Base-by-base conservation (phyloP, 2,113 vertebrate genomes). In the Larimichthys crocea region DNA sequence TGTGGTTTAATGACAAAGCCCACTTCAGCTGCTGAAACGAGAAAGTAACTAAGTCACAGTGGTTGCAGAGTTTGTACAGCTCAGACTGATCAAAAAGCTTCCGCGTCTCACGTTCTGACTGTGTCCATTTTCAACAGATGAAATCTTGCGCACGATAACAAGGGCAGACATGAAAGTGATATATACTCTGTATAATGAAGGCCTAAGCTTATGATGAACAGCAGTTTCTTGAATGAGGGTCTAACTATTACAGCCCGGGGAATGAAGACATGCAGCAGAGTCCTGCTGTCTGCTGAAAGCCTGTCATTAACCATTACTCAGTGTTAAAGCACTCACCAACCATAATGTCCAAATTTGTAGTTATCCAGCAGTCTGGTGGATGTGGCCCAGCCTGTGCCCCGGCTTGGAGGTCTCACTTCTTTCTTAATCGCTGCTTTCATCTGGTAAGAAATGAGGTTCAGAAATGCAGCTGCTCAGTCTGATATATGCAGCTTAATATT, bases 271-370 rank as follows among this genome's bases (percentile, higher is more conserved):
- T 60, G 83, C 31, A 49, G 66, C 57, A 79, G 66, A 49, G 62
- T 79, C 88, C 83, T 1, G 31, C 83, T 76, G 80, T 48, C 57
- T 48, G 46, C 66, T 82, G 86, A 82, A 84, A 82, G 44, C 62
- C 80, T 31, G 10, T 86, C 74, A 82, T 88, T 79, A 70, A 52
- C 78, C 55, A 74, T 84, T 82, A 76, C 83, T 76, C 71, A 70
- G 66, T 44, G 70, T 84, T 79, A 69, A 68, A 81, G 59, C 17
- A 20, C 66, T 76, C 65, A 48, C 42, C 7, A 12, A 40, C 26
- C 4, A 44, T 57, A 64, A 76, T 31, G 17, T 63, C 35, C 46
- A 72, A 17, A 86, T 81, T 44, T 72, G 60, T 44, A 29, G 63
- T 24, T 74, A 10, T 48, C 29, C 50, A 29, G 59, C 62, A 55